Percentiles rank a stretch among this genome's conserved stretches.
These are phyloP conservation scores for Ennomos erosarius DNA, from an alignment of 2,888 invertebrate genomes.

Conservation along the genomic window DNA sequence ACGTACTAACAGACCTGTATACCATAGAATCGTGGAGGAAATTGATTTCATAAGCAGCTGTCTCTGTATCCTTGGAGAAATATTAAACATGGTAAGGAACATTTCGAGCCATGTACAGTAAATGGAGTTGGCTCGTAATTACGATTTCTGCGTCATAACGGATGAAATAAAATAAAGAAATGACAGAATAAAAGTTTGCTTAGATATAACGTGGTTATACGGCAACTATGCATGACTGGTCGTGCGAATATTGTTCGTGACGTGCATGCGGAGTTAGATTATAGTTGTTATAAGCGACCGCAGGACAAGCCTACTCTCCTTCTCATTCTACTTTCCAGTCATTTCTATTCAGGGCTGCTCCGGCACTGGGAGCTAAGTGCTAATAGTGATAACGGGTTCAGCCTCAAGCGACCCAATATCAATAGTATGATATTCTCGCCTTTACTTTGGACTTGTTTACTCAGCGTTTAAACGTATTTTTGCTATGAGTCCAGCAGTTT, in stretches of 20 bases:
- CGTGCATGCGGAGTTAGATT: slow-evolving; percentile 55
- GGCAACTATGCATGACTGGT: slow-evolving; percentile 46
- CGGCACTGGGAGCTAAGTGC: slow-evolving; percentile 66
- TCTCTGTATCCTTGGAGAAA: slow-evolving; percentile 39
- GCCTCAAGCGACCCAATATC: slow-evolving; percentile 50
- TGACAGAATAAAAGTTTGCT: slow-evolving; percentile 60
- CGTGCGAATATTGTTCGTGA: slow-evolving; percentile 58
- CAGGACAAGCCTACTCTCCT: slow-evolving; percentile 46
- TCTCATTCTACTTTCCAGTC: slow-evolving; percentile 42
- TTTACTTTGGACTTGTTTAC: slow-evolving; percentile 29
- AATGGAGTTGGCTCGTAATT: slow-evolving; percentile 23
- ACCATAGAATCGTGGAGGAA: slow-evolving; percentile 51
- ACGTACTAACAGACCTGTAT: slow-evolving; percentile 33
- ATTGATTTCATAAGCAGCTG: slow-evolving; percentile 59
- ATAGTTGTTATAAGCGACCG: slow-evolving; percentile 32
- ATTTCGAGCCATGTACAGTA: slow-evolving; percentile 18
- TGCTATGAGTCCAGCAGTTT: background rate
- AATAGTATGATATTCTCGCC: slow-evolving; percentile 38
- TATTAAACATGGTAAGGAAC: slow-evolving; percentile 24
- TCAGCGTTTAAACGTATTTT: slow-evolving; percentile 14
- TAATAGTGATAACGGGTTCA: slow-evolving; percentile 66
- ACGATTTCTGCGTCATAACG: slow-evolving; percentile 9
- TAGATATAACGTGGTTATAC: slow-evolving; percentile 60
- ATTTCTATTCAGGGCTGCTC: slow-evolving; percentile 71
- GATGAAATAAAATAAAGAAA: slow-evolving; percentile 24